A percentile compares a stretch with the other conserved stretches of the same genome.
These are phyloP conservation scores for Bothrops alternatus DNA, from an alignment of 2,797 vertebrate species.

Conservation along the genomic window DNA sequence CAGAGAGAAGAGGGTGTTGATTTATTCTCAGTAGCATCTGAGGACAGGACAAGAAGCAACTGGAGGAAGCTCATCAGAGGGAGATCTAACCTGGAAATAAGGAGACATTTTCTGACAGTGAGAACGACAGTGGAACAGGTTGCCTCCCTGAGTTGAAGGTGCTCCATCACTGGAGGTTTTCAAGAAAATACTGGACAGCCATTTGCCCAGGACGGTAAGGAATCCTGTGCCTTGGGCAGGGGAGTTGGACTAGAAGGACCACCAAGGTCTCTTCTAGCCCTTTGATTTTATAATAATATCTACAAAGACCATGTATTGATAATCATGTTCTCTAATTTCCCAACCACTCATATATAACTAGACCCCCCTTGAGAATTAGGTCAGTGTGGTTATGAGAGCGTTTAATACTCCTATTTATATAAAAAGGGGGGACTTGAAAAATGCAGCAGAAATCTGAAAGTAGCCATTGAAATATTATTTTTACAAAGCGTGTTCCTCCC, in stretches of 20 bases:
- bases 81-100: neutral
- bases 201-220: neutral
- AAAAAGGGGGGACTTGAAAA: neutral
- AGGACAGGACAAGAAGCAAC: neutral
- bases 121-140: neutral
- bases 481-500: neutral
- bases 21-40: neutral
- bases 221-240: neutral
- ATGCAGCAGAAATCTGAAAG: neutral
- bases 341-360: neutral
- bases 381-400: neutral
- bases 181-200: neutral
- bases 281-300: neutral
- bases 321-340: neutral
- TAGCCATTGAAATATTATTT: neutral
- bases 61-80: neutral
- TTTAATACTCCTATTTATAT: neutral
- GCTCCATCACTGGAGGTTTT: neutral
- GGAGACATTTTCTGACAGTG: neutral
- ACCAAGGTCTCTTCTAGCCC: neutral
- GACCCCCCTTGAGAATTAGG: neutral
- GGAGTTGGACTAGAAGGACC: neutral
- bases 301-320: neutral
- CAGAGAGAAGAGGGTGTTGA: neutral
- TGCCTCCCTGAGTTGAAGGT: neutral